Evolutionary conservation across 1,140 invertebrate species (phyloP).

Genomic region (Mercenaria mercenaria): DNA sequence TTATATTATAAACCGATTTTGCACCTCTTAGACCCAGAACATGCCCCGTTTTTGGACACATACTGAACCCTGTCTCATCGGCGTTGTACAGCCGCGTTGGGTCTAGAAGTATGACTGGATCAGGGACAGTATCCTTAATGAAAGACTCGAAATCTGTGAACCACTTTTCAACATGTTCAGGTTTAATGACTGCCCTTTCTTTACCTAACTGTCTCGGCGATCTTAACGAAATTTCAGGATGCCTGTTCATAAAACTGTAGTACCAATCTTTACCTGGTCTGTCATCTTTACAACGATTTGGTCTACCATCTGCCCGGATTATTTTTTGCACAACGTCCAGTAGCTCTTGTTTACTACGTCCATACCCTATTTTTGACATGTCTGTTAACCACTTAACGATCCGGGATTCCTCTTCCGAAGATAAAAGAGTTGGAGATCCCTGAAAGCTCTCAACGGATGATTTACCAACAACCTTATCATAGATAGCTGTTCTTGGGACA

Average conservation of each 20-base stretch:
- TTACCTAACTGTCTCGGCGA: constrained; percentile 43
- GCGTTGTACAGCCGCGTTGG: constrained; percentile 21
- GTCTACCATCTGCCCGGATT: background rate
- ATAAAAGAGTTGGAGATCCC: background rate
- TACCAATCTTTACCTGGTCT: constrained; percentile 25
- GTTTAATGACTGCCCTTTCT: constrained; percentile 16
- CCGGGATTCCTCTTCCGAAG: background rate
- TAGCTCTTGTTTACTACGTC: background rate
- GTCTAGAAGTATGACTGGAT: background rate
- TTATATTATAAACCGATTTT: constrained; percentile 32
- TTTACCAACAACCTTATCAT: constrained; percentile 4
- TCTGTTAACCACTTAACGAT: background rate
- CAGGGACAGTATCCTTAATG: background rate
- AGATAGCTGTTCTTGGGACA: background rate
- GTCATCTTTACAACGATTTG: background rate
- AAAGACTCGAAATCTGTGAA: constrained; percentile 16
- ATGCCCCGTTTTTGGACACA: constrained; percentile 20
- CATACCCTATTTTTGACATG: constrained; percentile 21
- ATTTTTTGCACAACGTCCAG: background rate
- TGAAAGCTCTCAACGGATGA: background rate
- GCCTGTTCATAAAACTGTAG: constrained; percentile 27
- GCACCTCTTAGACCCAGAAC: background rate
- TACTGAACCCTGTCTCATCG: background rate
- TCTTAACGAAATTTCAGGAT: constrained; percentile 21
- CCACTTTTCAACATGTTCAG: constrained; percentile 20